These are phyloP conservation scores for Bradypus variegatus DNA, from an alignment of 2,797 vertebrate species.

Conservation along the genomic window DNA sequence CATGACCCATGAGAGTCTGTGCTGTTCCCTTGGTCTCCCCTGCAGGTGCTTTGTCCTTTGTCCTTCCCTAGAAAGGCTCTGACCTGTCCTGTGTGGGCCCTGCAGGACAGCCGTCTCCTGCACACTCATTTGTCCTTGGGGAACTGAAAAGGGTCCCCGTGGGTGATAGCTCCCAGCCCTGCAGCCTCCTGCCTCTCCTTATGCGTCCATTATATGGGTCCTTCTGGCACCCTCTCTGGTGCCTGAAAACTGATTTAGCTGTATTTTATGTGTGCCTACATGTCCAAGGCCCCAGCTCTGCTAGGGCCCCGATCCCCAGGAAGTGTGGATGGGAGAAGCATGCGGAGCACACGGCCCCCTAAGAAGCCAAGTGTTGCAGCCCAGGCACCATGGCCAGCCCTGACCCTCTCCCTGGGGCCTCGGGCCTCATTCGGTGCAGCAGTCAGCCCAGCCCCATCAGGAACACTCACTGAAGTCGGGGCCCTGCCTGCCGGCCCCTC, in stretches of 20 bases:
- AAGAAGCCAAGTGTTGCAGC: background rate
- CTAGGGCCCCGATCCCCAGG: background rate
- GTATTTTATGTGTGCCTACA: background rate
- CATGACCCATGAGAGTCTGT: no score
- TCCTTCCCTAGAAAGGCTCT: background rate
- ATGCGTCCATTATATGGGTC: background rate
- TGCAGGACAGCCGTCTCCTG: background rate
- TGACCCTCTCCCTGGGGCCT: fast-evolving
- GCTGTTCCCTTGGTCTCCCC: no score
- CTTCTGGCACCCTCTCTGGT: background rate
- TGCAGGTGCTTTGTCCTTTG: background rate
- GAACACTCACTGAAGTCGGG: fast-evolving
- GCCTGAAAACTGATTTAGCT: no score
- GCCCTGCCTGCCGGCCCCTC: background rate
- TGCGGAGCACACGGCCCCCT: fast-evolving
- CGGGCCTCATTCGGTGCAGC: background rate
- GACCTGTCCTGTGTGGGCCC: background rate
- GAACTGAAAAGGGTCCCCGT: fast-evolving
- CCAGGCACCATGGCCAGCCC: background rate
- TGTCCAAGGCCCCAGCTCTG: background rate
- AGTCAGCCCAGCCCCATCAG: background rate
- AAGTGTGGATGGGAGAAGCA: background rate
- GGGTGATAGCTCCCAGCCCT: background rate
- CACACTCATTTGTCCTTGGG: no score
- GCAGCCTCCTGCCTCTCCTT: no score